These are phyloP conservation scores for Ciconia stormi DNA, from an alignment of 2,113 vertebrate genomes.

Conservation along the genomic window DNA sequence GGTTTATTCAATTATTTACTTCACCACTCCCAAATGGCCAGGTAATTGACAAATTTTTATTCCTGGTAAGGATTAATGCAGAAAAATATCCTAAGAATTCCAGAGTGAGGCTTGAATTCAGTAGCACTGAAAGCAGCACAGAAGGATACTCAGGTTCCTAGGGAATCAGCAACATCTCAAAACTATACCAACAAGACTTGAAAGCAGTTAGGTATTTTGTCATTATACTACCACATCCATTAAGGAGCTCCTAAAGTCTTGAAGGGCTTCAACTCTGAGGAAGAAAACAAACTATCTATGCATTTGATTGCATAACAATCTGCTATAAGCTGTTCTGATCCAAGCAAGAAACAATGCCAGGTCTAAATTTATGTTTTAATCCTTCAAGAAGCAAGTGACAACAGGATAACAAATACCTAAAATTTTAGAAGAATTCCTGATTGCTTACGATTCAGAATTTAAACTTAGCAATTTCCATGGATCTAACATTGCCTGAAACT, in stretches of 20 bases:
- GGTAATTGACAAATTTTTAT: background rate
- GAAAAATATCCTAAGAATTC: background rate
- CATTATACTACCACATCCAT: background rate
- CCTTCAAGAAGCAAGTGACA: background rate
- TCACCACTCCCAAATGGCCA: background rate
- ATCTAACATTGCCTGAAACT: background rate
- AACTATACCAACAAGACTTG: background rate
- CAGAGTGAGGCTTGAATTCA: background rate
- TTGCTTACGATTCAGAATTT: background rate
- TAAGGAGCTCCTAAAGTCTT: background rate
- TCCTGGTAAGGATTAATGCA: background rate
- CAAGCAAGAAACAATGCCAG: background rate
- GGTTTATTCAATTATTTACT: background rate
- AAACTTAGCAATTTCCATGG: background rate
- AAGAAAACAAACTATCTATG: background rate
- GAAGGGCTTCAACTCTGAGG: background rate
- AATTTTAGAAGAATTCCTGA: background rate
- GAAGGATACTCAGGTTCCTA: background rate
- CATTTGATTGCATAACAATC: background rate
- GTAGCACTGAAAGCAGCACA: background rate
- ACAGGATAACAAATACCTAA: background rate
- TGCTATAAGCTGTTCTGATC: background rate
- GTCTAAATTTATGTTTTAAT: background rate
- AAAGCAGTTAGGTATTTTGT: background rate
- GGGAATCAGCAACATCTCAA: background rate